Evolutionary conservation across 2,113 vertebrate genomes (phyloP), one percentile per base, ranked within the genome.

Genomic region (Gulo gulo): DNA sequence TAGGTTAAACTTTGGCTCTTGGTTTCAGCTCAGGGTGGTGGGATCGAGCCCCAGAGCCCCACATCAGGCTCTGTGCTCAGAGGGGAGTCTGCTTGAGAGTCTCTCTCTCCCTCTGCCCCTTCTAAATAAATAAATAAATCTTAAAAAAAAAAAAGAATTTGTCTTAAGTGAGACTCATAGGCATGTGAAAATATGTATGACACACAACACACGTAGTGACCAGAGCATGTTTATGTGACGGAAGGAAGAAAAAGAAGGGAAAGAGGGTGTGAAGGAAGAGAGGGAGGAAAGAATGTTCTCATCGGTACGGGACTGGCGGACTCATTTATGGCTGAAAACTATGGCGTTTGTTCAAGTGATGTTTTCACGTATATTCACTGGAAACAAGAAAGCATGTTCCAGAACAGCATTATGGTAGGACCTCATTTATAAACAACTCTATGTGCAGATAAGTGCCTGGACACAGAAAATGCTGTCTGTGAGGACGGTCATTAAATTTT

Each of bases 101-200:
- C 63, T 65, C 63, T 31, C 31, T 69, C 65, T 20, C 65, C 34
- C 65, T 20, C 34, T 9, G 15, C 65, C 65, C 34, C 16, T 69
- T 69, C 34, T 16, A 18, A 65, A 34, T 65, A 65, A 65, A 34
- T 65, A 65, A 65, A n/a, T n/a, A n/a, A 69, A 69, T n/a, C 65
- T 69, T n/a, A 20, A n/a, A n/a, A 69, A n/a, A 67, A 31, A 63
- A 63, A 63, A 91, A 92, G 83, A 88, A 92, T 63, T 24, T 95
- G 63, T 42, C 23, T 42, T 79, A 80, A 57, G 63, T 18, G 39
- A 74, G 24, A 87, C 8, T 47, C 74, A 71, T 50, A 42, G 1
- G 36, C 15, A 0, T 15, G 7, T 74, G 71, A 50, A 82, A 83
- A 91, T 88, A 76, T 1, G 10, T n/a, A 39, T 24, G 10, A 81